Base-by-base conservation (phyloP, 1,140 invertebrate genomes). In the Penaeus vannamei region DNA sequence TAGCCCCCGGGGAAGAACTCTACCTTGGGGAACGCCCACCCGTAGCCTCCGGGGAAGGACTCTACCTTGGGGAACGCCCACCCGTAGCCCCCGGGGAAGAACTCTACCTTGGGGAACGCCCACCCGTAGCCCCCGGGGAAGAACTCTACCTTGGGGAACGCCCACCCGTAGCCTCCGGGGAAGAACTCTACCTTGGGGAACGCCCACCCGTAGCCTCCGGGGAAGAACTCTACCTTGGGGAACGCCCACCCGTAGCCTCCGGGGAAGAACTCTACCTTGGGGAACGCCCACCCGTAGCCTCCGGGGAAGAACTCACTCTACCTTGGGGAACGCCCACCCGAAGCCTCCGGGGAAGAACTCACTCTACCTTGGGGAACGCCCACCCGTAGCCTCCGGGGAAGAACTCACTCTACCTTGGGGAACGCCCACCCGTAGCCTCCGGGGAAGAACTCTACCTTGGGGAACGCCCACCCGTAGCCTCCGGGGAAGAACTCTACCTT, bases 81-180 rank as follows among this genome's bases (percentile, higher is more conserved):
- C 19, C 77, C 90, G n/a, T 91, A 91, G n/a, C 90, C 87, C n/a
- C 90, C 90, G 22, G 90, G 90, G 32, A 91, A 91, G 53, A 91
- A 90, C 32, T 90, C 82, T n/a, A 90, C 87, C 0, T 59, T 61
- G 19, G 90, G n/a, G 62, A 91, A 91, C 7, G 84, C 87, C 90
- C 90, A 91, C 19, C 77, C 90, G n/a, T 91, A 91, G n/a, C 90
- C 87, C n/a, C 90, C 90, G 22, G 90, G 90, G 32, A 91, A 91
- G 53, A 91, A 90, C 32, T 90, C 82, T n/a, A 90, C 87, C 0
- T 59, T 61, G 19, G 90, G n/a, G 62, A 91, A 91, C 7, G 84
- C 87, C 90, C 90, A 91, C 19, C 77, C 90, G n/a, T 91, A 91
- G n/a, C 90, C 87, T 36, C 90, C 90, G 22, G 90, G 90, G 32